Conservation (phyloP, 2,113 vertebrate species). For the Pelobates fuscus region DNA sequence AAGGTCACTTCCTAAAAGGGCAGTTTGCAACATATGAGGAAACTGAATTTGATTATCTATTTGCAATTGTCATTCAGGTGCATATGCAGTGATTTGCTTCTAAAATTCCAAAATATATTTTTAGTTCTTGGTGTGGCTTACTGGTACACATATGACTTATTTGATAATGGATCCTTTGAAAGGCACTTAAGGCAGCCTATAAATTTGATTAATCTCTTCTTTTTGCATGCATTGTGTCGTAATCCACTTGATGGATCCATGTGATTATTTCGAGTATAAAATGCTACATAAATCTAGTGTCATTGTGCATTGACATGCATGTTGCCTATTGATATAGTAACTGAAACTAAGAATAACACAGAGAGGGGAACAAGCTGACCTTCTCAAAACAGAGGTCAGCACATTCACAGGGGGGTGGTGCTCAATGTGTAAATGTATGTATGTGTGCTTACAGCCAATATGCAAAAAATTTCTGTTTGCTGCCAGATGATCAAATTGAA, state of each 20-base stretch:
- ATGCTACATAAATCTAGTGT: not conserved
- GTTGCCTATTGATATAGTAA: slow-evolving; percentile 29
- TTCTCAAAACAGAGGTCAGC: slow-evolving; percentile 28
- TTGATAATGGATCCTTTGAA: not conserved
- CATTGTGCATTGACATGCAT: slow-evolving; percentile 23
- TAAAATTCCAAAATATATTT: no score
- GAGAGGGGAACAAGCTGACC: slow-evolving; percentile 38
- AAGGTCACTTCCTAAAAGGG: no score
- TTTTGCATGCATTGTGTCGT: not conserved
- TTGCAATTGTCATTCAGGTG: no score
- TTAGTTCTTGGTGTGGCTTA: no score
- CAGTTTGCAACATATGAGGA: no score
- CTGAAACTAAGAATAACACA: slow-evolving; percentile 36
- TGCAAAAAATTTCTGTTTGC: slow-evolving; percentile 6
- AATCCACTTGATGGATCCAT: not conserved
- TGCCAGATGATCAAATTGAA: slow-evolving; percentile 38
- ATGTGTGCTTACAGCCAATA: slow-evolving; percentile 7
- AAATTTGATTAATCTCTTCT: not conserved
- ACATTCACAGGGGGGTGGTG: slow-evolving; percentile 38
- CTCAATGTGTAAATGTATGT: slow-evolving; percentile 27
- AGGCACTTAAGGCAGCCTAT: not conserved
- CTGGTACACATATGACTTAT: no score
- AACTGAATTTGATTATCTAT: no score
- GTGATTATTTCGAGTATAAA: not conserved
- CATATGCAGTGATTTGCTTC: no score